phyloP scores from a whole-genome alignment of 2,888 invertebrate species.

The Rapana venosa region DNA sequence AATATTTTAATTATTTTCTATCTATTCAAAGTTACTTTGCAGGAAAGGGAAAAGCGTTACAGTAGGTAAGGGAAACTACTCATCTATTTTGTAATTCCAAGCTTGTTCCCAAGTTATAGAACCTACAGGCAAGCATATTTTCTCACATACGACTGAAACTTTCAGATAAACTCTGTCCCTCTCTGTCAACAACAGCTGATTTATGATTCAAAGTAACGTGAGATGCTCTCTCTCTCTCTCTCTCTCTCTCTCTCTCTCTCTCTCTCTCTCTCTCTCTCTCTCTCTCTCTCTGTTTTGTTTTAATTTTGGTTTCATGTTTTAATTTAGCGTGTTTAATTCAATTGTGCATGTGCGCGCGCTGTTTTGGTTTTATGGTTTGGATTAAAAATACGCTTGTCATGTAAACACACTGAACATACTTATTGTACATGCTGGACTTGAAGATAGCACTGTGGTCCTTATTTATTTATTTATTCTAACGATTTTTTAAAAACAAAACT shows the following conservation, averaged over 20 bases:
- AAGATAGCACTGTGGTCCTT: no score
- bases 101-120: no score
- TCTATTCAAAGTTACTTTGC: neutral
- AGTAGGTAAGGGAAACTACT: constrained; percentile 12
- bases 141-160: no score
- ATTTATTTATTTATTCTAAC: no score
- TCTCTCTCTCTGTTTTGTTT: no score
- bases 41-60: neutral
- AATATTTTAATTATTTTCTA: neutral
- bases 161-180: neutral
- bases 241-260: constrained; percentile 18
- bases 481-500: no score
- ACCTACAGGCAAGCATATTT: no score
- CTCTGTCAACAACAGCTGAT: neutral
- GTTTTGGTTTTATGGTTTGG: neutral
- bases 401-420: no score
- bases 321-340: neutral
- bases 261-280: neutral
- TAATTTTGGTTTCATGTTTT: no score
- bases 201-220: neutral
- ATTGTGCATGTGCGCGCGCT: neutral
- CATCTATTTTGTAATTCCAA: neutral
- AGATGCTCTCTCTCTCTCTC: neutral
- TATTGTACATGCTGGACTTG: no score
- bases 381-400: no score